Base-by-base conservation (phyloP, 2,888 invertebrate species). In the Dynastes maya region DNA sequence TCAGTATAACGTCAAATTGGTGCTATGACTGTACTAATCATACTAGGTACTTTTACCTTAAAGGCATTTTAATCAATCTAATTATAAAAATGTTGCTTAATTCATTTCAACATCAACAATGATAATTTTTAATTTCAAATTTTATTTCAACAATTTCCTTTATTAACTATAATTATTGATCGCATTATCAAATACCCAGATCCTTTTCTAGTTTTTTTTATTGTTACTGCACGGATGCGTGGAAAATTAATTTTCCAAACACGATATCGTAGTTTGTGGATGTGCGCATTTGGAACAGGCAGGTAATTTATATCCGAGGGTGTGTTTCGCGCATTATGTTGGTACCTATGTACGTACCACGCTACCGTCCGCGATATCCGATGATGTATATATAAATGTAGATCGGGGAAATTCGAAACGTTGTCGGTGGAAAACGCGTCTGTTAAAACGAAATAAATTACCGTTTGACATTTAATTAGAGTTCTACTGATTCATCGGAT, bases 391-490 rank as follows among this genome's bases (percentile, higher is more conserved):
- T 61, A 45, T 45, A 61, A 61, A 61, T 61, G 61, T 61, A 22
- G 16, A 9, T 61, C 29, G 22, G 29, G 32, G 32, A 29, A 45
- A 61, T 61, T 55, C 5, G 16, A n/a, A 61, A 22, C 29, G 61
- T 29, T 61, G 61, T 61, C 22, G 22, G 61, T 6, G 27, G 29
- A 9, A 22, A 9, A 29, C 29, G 22, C 27, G 29, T 9, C 16
- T 22, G 0, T 6, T n/a, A 32, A 64, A 67, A 67, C 8, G 67
- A 67, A 67, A 67, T 67, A 67, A 67, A 67, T 67, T 67, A 45
- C 67, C 8, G 16, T 67, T 67, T 67, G 67, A 22, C 67, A 67
- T 67, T 67, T 45, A 67, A 67, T 67, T 67, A 67, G 22, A 67
- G 45, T 45, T 67, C 49, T 67, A 2, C 67, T 32, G 40, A 45